Evolutionary conservation across 2,888 invertebrate species (phyloP).

Genomic region (Diogma glabrata): DNA sequence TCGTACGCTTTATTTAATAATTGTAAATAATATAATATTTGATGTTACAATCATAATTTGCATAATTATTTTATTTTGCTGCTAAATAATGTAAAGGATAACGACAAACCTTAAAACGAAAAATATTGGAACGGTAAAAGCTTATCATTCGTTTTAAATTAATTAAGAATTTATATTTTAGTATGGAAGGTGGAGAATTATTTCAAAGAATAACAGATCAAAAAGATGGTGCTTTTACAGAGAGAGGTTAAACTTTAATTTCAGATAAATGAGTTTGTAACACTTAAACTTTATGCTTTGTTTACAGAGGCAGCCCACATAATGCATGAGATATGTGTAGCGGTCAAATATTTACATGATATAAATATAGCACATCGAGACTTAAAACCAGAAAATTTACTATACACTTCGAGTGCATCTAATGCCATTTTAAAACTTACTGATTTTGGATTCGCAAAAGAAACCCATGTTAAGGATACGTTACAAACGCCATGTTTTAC

Average conservation of each 20-base stretch:
- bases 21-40: too few relatives aligned
- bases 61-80: too few relatives aligned
- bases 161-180: conserved; percentile 25
- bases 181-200: conserved; percentile 96
- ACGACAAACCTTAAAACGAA: too few relatives aligned
- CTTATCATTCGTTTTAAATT: too few relatives aligned
- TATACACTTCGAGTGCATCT: conserved; percentile 67
- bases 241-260: conserved; percentile 49
- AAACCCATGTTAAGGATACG: conserved; percentile 72
- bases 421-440: conserved; percentile 87
- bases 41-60: too few relatives aligned
- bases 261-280: too few relatives aligned
- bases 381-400: conserved; percentile 93
- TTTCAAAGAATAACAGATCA: conserved; percentile 95
- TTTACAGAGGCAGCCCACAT: conserved; percentile 86
- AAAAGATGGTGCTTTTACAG: conserved; percentile 91
- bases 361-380: conserved; percentile 94
- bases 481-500: conserved; percentile 98
- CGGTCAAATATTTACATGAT: conserved; percentile 86
- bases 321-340: conserved; percentile 92
- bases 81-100: too few relatives aligned
- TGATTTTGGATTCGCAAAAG: conserved; percentile 99
- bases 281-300: too few relatives aligned
- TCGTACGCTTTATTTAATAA: too few relatives aligned
- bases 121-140: too few relatives aligned